Percentiles rank a stretch among this genome's conserved stretches.
Conservation (phyloP, 2,113 vertebrate genomes). For the Paedocypris sp. region DNA sequence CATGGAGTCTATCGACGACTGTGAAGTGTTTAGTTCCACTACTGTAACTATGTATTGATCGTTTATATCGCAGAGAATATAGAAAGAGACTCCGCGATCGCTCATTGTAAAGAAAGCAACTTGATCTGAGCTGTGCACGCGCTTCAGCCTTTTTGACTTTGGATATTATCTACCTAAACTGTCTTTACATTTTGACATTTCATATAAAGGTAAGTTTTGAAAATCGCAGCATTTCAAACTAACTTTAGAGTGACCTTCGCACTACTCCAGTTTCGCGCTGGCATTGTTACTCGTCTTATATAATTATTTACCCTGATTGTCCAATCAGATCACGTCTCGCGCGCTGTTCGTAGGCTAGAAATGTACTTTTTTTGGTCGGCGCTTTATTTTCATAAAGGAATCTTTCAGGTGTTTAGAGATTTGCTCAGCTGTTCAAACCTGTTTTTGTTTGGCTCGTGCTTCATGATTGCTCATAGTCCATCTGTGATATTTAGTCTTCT, state of each 20-base stretch:
- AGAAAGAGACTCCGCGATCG: not conserved
- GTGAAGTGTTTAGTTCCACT: not conserved
- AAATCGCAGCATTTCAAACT: not conserved
- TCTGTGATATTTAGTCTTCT: slow-evolving; percentile 1
- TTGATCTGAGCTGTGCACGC: slow-evolving; percentile 4
- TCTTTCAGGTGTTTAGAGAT: not conserved
- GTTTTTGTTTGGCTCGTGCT: slow-evolving; percentile 3
- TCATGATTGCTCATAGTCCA: not conserved
- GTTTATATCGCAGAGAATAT: not conserved
- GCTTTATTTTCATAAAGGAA: not conserved
- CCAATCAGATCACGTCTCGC: not conserved
- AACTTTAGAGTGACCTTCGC: not conserved
- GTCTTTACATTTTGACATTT: not conserved
- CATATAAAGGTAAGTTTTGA: not conserved
- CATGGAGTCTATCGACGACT: slow-evolving; percentile 17
- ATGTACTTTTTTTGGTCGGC: too few species aligned
- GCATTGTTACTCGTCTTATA: not conserved
- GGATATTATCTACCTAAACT: not conserved
- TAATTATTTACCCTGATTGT: not conserved
- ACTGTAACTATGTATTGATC: not conserved
- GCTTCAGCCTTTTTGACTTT: not conserved
- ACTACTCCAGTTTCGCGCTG: not conserved
- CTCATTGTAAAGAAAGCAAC: slow-evolving; percentile 11
- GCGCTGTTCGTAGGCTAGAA: too few species aligned
- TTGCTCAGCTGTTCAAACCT: not conserved